Evolutionary conservation across 2,113 vertebrate species (phyloP), one percentile per base, ranked within the genome.

Genomic region (Austrofundulus limnaeus): DNA sequence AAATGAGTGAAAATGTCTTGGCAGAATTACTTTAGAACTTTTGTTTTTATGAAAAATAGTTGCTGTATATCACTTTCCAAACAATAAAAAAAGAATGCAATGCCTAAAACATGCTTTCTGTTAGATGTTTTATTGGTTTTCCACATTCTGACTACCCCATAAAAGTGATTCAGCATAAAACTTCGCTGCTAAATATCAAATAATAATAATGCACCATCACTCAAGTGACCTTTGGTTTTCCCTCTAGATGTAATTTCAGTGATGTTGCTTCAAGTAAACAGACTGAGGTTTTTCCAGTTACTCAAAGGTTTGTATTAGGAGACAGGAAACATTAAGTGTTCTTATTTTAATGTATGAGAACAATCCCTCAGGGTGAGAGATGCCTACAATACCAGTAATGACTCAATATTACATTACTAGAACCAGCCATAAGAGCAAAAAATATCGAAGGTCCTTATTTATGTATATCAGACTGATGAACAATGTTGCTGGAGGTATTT

Each of bases 311-410:
- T 72, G 61, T 71, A 76, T 80, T 61, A 74, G 43, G 58, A 84
- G 74, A 72, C 60, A 66, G 74, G 76, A 75, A 81, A 51, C 72
- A 75, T 70, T 65, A 79, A 39, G 60, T 61, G 47, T 60, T 71
- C 23, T 61, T 68, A 54, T 78, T 69, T 42, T 11, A 59, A 74
- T 57, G 39, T 50, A 77, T 20, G 20, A 38, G 41, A 67, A 64
- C 62, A 76, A 48, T 78, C 66, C 77, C 75, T 0, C 5, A 58
- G 55, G 86, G 81, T 65, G 61, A 72, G 57, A 81, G 75, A 78
- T 79, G 70, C 66, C 70, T 68, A 51, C 47, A 63, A 45, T 78
- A 76, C 70, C 74, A 66, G 76, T 58, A 80, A 85, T 74, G 78
- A 82, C 56, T 76, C 51, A 24, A 64, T 52, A 31, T 75, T 69